Conservation (phyloP, 2,113 vertebrate species). For the Heterocephalus glaber region DNA sequence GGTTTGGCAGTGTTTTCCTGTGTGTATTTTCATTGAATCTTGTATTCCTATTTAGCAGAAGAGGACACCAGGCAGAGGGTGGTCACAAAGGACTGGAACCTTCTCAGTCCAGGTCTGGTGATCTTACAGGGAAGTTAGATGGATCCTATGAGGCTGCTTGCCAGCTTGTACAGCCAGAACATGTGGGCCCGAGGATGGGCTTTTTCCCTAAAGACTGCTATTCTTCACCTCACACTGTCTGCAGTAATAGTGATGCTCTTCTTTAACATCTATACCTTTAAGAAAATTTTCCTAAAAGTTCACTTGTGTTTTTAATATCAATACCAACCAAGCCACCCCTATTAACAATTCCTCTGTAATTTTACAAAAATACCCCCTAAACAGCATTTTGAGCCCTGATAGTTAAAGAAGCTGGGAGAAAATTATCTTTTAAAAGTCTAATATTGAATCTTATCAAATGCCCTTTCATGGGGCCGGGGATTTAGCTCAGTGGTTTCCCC, state of each 20-base stretch:
- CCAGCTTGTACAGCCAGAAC: background rate
- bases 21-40: background rate
- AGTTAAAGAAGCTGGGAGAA: background rate
- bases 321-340: background rate
- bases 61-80: background rate
- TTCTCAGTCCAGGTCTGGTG: background rate
- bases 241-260: constrained; percentile 2
- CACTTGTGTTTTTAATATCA: background rate
- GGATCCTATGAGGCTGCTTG: background rate
- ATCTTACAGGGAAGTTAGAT: background rate
- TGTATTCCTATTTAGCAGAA: background rate
- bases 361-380: constrained; percentile 29
- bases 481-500: too few relatives aligned
- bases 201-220: background rate
- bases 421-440: constrained; percentile 44
- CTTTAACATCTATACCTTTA: constrained; percentile 13
- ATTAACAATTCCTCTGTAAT: constrained; percentile 6
- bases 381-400: background rate
- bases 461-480: too few relatives aligned
- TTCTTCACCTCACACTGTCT: background rate
- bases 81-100: background rate
- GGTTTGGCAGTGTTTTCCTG: background rate
- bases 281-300: background rate
- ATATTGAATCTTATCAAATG: background rate
- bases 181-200: background rate